These are phyloP conservation scores for Drosophila kambysellisi DNA, from an alignment of 2,888 invertebrate species.

Conservation along the genomic window DNA sequence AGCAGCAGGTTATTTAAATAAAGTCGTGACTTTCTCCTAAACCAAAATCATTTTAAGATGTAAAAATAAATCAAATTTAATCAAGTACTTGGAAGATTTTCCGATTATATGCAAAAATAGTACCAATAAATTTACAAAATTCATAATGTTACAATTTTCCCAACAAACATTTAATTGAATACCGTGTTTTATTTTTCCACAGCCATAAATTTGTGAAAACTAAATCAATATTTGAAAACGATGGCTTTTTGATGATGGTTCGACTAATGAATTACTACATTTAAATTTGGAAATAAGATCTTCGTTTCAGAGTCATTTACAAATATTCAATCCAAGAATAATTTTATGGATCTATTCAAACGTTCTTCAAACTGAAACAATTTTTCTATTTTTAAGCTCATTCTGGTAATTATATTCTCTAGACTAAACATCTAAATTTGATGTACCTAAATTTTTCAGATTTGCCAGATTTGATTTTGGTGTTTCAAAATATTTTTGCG, in stretches of 20 bases:
- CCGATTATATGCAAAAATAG: too few species aligned
- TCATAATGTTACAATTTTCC: too few species aligned
- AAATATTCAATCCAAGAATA: not conserved
- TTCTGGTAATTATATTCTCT: too few species aligned
- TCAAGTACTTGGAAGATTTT: not conserved
- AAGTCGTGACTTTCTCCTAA: constrained; percentile 1
- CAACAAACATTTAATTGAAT: not conserved
- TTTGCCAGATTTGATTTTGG: too few species aligned
- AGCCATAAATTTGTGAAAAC: not conserved
- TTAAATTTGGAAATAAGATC: not conserved
- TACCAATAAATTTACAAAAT: not conserved
- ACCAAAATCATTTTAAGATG: not conserved
- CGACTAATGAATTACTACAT: not conserved
- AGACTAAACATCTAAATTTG: too few species aligned
- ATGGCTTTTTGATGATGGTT: not conserved
- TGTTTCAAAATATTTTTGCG: not conserved
- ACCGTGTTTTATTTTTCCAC: not conserved
- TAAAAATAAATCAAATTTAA: not conserved
- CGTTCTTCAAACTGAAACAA: not conserved
- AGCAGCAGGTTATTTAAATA: not conserved
- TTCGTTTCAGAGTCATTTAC: not conserved
- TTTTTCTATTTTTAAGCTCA: too few species aligned
- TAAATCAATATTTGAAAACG: not conserved
- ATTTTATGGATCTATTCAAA: not conserved
- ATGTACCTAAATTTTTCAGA: too few species aligned